Evolutionary conservation across 1,140 invertebrate species (phyloP), one percentile per base, ranked within the genome.

Genomic region (Drosophila pseudoananassae): DNA sequence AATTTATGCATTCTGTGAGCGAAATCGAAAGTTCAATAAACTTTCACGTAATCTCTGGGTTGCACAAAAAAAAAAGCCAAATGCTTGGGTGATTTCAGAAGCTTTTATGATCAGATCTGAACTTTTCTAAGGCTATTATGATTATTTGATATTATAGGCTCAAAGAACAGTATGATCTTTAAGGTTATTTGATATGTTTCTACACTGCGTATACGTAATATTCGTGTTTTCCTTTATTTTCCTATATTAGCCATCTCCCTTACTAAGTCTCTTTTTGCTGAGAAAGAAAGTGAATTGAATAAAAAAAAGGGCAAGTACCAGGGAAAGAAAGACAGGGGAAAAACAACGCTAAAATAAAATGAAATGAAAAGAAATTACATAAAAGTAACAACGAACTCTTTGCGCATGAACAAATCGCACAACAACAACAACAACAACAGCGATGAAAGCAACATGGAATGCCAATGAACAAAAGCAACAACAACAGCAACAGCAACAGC

Each of bases 11-110:
- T 76, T 80, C 87, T 74, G 60, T 74, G 61, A 81, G 71, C 83
- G 79, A 90, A 90, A 90, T 81, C 73, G 87, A 90, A 90, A 90
- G 87, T 90, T 90, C 87, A 90, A 90, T 82, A 83, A 90, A 90
- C 87, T 90, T 88, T 90, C 73, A 90, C 76, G 87, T 90, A 90
- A 90, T 84, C 72, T 65, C 55, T 69, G 20, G 54, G 38, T 33
- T 55, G 50, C 29, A 59, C 23, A 38, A 14, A 52, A 58, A 14
- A 52, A 55, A 45, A 43, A 49, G n/a, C n/a, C n/a, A 73, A 61
- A 14, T 15, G 14, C 40, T n/a, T 38, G 36, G 36, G 9, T 15
- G 20, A 14, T 46, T 40, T 36, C 14, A 25, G 46, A 64, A 64
- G 46, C 17, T 51, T 50, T 51, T 17, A 23, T 20, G 40, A 45